These are phyloP conservation scores for Rhinogobio ventralis DNA, from an alignment of 2,797 vertebrate genomes.

Conservation along the genomic window DNA sequence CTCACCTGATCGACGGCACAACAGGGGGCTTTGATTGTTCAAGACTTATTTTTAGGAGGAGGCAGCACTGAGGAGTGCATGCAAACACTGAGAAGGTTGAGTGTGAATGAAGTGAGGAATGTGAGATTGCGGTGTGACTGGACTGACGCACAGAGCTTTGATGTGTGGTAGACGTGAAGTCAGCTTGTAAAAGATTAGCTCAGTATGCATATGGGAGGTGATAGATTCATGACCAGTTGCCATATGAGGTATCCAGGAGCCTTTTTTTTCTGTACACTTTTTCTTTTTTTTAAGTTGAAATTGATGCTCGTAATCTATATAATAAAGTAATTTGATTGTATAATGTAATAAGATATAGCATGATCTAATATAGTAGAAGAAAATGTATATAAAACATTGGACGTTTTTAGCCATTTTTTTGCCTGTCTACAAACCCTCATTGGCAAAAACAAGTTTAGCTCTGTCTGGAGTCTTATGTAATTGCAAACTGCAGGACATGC, in stretches of 20 bases:
- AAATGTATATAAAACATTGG: not conserved
- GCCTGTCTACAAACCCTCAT: not conserved
- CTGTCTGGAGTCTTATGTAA: slow-evolving; percentile 47
- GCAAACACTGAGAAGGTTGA: slow-evolving; percentile 37
- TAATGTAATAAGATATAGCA: not conserved
- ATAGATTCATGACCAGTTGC: slow-evolving; percentile 14
- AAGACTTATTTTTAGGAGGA: not conserved
- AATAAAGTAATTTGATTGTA: not conserved
- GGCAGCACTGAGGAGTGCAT: slow-evolving; percentile 10
- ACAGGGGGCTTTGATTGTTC: not conserved
- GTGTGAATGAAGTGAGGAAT: slow-evolving; percentile 48
- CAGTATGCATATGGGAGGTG: slow-evolving; percentile 23
- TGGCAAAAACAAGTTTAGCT: slow-evolving; percentile 30
- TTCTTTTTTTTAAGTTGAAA: not conserved
- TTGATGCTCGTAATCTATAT: not conserved
- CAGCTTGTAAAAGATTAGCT: slow-evolving; percentile 37
- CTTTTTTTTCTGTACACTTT: not conserved
- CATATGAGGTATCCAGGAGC: not conserved
- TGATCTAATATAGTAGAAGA: not conserved
- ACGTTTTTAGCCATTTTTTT: not conserved
- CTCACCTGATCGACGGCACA: not conserved
- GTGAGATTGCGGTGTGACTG: slow-evolving; percentile 44
- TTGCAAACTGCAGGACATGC: slow-evolving; percentile 33
- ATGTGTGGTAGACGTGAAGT: slow-evolving; percentile 47
- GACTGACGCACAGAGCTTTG: slow-evolving; percentile 42